Percentiles rank a stretch among this genome's conserved stretches.
Conservation (phyloP, 2,888 invertebrate genomes). For the Callimorpha dominula region DNA sequence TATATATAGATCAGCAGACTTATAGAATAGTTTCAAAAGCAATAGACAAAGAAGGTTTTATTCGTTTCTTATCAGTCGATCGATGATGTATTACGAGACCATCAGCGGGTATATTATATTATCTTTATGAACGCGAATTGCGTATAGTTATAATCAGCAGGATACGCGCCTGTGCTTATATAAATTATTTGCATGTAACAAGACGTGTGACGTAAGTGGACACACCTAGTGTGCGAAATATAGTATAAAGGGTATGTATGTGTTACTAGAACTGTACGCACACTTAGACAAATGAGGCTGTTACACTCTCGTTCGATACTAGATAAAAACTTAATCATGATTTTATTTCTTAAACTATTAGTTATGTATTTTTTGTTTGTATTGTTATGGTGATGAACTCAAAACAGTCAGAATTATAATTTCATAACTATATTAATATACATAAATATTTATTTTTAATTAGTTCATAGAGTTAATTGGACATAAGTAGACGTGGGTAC, state of each 20-base stretch:
- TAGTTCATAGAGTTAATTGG: constrained; percentile 52
- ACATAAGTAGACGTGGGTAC: constrained; percentile 33
- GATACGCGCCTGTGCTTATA: constrained; percentile 24
- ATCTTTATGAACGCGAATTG: neutral
- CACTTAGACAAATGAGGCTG: constrained; percentile 28
- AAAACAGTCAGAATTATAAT: constrained; percentile 37
- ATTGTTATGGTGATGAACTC: constrained; percentile 41
- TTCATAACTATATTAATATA: constrained; percentile 22
- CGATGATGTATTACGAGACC: neutral
- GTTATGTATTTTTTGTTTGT: constrained; percentile 43
- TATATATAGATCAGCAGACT: too few species aligned
- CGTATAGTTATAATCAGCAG: constrained; percentile 12
- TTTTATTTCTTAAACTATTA: constrained; percentile 28
- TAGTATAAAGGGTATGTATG: constrained; percentile 2
- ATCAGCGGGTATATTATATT: neutral
- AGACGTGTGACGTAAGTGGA: constrained; percentile 28
- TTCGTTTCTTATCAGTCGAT: neutral
- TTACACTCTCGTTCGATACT: constrained; percentile 44
- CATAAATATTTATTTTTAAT: constrained; percentile 52
- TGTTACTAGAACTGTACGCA: constrained; percentile 17
- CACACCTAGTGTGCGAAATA: constrained; percentile 35
- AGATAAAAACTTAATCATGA: constrained; percentile 40
- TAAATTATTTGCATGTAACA: constrained; percentile 15
- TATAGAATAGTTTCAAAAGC: neutral
- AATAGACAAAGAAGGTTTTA: neutral